phyloP scores from a whole-genome alignment of 2,113 vertebrate species.

The Picathartes gymnocephalus region DNA sequence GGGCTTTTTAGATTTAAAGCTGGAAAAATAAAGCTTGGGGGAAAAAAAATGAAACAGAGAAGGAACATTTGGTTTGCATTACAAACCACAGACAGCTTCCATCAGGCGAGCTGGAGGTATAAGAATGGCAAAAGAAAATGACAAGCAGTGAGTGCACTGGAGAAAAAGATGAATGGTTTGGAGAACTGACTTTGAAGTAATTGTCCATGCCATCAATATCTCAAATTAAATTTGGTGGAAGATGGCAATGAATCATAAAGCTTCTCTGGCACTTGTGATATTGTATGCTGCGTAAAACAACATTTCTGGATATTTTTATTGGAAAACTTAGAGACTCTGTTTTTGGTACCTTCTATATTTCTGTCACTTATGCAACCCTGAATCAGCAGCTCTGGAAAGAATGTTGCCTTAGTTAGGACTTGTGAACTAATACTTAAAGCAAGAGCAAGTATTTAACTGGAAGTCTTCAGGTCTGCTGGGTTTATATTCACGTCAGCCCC shows the following conservation, averaged over 20 bases:
- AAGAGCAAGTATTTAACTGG: not conserved
- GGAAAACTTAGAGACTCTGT: not conserved
- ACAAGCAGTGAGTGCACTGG: not conserved
- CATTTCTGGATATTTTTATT: not conserved
- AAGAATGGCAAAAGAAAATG: slow-evolving; percentile 37
- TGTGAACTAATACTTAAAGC: not conserved
- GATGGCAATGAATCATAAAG: not conserved
- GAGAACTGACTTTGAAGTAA: not conserved
- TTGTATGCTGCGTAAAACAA: not conserved
- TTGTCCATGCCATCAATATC: not conserved
- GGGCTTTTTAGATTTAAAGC: slow-evolving; percentile 22
- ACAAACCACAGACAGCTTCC: slow-evolving; percentile 60
- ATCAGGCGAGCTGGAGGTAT: not conserved
- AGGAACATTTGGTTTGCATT: slow-evolving; percentile 53
- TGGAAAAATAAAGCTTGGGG: slow-evolving; percentile 34
- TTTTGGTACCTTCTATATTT: not conserved
- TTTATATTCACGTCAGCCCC: not conserved
- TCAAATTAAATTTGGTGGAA: not conserved
- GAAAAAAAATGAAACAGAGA: not conserved
- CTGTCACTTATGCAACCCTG: slow-evolving; percentile 7
- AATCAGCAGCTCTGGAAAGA: slow-evolving; percentile 25
- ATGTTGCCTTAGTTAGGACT: not conserved
- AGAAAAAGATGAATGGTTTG: not conserved
- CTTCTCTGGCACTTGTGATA: not conserved
- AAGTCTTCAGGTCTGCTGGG: not conserved